These are phyloP conservation scores for Gallinago paraguaiae DNA, from an alignment of 2,113 vertebrate genomes.

Conservation along the genomic window DNA sequence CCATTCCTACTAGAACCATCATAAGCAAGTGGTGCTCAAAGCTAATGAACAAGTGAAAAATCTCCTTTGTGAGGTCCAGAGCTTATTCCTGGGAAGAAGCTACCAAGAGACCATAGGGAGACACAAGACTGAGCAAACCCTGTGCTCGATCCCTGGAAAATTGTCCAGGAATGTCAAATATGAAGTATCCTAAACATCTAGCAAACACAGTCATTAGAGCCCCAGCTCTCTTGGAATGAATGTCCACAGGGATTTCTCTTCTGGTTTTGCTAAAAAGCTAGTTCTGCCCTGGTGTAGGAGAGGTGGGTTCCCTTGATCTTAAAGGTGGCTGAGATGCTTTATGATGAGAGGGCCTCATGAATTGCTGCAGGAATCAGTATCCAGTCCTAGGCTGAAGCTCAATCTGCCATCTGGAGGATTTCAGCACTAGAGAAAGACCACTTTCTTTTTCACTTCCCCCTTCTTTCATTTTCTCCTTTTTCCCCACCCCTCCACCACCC, in stretches of 20 bases:
- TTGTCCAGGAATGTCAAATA: background rate
- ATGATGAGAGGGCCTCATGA: background rate
- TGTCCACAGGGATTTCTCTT: background rate
- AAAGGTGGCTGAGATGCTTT: background rate
- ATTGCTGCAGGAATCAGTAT: background rate
- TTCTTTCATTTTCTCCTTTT: background rate
- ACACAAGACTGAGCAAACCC: background rate
- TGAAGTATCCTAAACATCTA: background rate
- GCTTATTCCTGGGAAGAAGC: background rate
- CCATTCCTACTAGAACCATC: background rate
- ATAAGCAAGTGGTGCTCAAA: background rate
- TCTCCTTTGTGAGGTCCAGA: background rate
- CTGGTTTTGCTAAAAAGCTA: background rate
- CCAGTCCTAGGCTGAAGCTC: background rate
- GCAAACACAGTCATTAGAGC: background rate
- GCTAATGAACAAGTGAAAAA: background rate
- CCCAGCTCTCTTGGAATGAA: background rate
- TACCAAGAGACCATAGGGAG: background rate
- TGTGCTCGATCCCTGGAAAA: background rate
- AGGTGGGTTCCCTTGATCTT: background rate
- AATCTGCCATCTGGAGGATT: background rate
- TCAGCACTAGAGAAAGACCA: background rate
- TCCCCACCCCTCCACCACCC: background rate
- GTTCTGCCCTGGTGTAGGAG: background rate
- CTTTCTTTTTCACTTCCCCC: background rate